phyloP scores from a whole-genome alignment of 2,113 vertebrate species.

The Rutilus rutilus region DNA sequence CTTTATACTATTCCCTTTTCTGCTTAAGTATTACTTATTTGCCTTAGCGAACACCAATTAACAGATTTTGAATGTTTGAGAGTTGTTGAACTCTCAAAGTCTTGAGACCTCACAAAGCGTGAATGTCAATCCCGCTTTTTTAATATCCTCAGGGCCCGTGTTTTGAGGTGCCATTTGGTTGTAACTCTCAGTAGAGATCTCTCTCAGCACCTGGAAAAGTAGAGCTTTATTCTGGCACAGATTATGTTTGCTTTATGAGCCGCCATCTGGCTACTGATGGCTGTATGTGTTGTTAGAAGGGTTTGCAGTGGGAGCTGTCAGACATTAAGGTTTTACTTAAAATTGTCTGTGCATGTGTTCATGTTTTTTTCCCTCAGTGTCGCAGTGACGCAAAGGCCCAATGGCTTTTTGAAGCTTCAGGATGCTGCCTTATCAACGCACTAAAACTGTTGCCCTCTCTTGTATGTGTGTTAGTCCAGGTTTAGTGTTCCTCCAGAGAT shows the following conservation, averaged over 20 bases:
- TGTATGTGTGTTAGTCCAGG: conserved; percentile 4
- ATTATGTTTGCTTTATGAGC: conserved; percentile 27
- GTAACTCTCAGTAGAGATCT: conserved; percentile 20
- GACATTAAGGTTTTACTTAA: background rate
- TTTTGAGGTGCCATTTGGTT: conserved; percentile 18
- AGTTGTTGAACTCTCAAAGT: too few relatives aligned
- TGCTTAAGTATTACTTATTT: background rate
- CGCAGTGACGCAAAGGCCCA: background rate
- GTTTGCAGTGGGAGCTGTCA: background rate
- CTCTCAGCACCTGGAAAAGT: conserved; percentile 20
- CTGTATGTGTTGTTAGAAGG: conserved; percentile 5
- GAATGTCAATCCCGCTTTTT: conserved; percentile 23
- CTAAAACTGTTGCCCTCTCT: too few relatives aligned
- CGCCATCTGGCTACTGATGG: conserved; percentile 27
- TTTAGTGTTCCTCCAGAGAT: conserved; percentile 45
- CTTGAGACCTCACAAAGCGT: conserved; percentile 2
- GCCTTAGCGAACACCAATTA: background rate
- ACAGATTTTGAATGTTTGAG: too few relatives aligned
- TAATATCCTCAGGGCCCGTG: background rate
- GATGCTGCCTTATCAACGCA: background rate
- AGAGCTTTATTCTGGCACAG: conserved; percentile 37
- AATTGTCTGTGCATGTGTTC: background rate
- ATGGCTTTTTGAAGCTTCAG: background rate
- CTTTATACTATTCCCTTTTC: background rate
- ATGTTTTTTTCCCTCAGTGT: background rate